Conservation (phyloP, 2,113 vertebrate species). For the Campylorhamphus procurvoides region DNA sequence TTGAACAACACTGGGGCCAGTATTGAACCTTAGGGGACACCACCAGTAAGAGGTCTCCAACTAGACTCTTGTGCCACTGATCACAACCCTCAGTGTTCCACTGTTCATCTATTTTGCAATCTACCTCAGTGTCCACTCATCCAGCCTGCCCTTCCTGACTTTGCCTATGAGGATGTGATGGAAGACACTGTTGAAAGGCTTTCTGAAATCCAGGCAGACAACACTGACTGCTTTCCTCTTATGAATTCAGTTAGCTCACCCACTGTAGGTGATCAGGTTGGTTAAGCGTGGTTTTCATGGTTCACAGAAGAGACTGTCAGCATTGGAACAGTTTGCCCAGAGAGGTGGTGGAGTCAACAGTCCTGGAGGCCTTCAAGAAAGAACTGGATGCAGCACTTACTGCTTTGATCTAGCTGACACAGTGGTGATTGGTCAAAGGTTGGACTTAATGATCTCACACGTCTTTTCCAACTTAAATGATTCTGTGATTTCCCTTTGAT, state of each 20-base stretch:
- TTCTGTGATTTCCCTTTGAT: not conserved
- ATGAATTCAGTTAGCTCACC: not conserved
- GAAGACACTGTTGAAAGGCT: too few relatives aligned
- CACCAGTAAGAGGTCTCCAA: not conserved
- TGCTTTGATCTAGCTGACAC: too few relatives aligned
- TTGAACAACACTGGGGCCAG: not conserved
- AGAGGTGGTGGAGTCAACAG: not conserved
- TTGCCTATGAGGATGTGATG: not conserved
- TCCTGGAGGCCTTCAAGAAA: not conserved
- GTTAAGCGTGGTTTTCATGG: not conserved
- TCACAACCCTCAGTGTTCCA: not conserved
- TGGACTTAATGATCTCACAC: not conserved
- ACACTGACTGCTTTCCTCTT: fast-evolving
- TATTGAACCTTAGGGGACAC: not conserved
- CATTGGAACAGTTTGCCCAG: not conserved
- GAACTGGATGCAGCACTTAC: not conserved
- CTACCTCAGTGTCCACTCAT: not conserved
- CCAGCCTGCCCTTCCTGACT: not conserved
- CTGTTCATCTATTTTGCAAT: not conserved
- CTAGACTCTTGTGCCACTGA: not conserved
- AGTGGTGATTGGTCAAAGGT: not conserved
- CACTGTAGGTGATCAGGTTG: not conserved
- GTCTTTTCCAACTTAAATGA: not conserved
- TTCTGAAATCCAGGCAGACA: not conserved
- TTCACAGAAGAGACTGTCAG: too few relatives aligned